A percentile compares a stretch with the other conserved stretches of the same genome.
Evolutionary conservation across 2,113 vertebrate species (phyloP).

Genomic region (Seriola quinqueradiata): DNA sequence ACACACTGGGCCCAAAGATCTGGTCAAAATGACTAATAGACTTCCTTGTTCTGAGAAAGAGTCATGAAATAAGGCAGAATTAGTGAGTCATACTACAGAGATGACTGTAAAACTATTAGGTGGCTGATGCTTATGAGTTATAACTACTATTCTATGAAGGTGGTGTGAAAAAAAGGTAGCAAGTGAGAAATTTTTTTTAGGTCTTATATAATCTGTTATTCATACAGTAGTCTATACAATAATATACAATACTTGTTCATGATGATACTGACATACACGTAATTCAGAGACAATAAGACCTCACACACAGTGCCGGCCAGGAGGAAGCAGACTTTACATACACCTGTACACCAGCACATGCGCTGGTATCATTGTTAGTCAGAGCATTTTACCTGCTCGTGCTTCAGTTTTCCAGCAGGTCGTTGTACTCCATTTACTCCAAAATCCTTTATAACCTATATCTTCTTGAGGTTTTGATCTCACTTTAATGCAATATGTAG

Average conservation of each 20-base stretch:
- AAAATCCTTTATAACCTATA: accelerated
- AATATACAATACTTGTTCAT: background rate
- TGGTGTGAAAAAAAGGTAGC: no score
- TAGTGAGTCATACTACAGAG: conserved; percentile 27
- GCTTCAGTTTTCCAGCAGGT: conserved; percentile 22
- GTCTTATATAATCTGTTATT: background rate
- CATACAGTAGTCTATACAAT: background rate
- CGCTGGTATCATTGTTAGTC: background rate
- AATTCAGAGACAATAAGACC: background rate
- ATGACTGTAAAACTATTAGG: background rate
- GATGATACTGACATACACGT: background rate
- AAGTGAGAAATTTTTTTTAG: background rate
- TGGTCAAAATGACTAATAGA: background rate
- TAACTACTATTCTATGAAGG: background rate
- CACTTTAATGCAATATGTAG: conserved; percentile 50
- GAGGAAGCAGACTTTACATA: background rate
- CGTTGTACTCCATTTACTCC: conserved; percentile 65
- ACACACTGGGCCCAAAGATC: conserved; percentile 49
- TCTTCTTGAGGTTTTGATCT: accelerated
- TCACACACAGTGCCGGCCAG: background rate
- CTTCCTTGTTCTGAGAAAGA: conserved; percentile 35
- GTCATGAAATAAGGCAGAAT: conserved; percentile 4
- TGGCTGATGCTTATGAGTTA: background rate
- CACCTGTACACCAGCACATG: background rate
- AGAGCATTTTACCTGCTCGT: conserved; percentile 37